A percentile compares a stretch with the other conserved stretches of the same genome.
phyloP scores from a whole-genome alignment of 2,113 vertebrate species.

The Cynopterus brachyotis region DNA sequence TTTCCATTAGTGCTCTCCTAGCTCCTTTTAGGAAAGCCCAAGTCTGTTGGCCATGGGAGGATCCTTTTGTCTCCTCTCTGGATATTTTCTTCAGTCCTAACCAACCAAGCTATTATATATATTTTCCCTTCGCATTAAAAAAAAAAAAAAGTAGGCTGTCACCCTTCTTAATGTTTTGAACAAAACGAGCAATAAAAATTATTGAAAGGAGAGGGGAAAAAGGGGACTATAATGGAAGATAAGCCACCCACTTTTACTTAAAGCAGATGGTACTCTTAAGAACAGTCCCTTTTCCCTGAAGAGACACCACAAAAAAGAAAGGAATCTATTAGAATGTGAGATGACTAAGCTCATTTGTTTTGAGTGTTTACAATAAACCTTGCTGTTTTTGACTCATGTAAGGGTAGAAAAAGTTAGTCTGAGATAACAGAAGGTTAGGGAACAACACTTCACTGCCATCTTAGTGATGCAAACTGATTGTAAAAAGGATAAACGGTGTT shows the following conservation, averaged over 20 bases:
- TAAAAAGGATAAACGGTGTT: neutral
- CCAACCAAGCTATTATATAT: neutral
- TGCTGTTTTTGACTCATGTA: neutral
- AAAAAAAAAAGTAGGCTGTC: neutral
- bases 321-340: neutral
- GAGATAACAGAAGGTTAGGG: neutral
- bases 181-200: neutral
- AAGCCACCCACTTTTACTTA: neutral
- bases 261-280: neutral
- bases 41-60: neutral
- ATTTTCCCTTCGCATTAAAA: neutral
- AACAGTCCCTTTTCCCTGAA: neutral
- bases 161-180: neutral
- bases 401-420: neutral
- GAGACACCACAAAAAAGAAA: neutral
- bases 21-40: neutral
- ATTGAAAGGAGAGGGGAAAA: neutral
- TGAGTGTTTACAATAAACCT: neutral
- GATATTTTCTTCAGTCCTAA: slow-evolving; percentile 23
- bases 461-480: neutral
- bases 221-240: neutral
- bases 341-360: neutral
- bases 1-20: neutral
- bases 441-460: neutral
- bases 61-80: neutral